Conservation (phyloP, 1,140 invertebrate genomes). For the Amphibalanus amphitrite region DNA sequence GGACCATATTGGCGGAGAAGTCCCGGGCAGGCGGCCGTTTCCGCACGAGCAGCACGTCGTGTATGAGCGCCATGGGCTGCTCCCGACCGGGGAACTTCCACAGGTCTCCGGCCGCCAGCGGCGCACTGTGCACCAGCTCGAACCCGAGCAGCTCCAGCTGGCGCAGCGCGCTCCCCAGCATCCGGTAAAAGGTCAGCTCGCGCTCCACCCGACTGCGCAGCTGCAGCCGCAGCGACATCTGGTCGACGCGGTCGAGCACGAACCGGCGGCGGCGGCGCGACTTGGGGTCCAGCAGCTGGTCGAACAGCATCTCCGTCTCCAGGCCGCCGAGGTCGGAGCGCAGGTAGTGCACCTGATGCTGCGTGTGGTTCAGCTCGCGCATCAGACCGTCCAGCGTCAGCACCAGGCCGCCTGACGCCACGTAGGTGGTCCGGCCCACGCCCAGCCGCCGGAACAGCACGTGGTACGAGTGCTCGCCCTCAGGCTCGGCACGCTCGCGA, state of each 20-base stretch:
- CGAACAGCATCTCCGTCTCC: neutral
- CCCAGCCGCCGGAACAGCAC: neutral
- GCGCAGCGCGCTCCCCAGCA: neutral
- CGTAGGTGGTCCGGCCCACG: neutral
- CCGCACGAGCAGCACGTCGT: neutral
- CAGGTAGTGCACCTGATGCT: neutral
- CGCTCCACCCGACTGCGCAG: neutral
- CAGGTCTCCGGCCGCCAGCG: neutral
- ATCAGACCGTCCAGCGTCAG: neutral
- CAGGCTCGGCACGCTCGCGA: neutral
- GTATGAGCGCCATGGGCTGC: neutral
- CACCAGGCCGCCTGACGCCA: neutral
- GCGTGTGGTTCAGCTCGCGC: neutral
- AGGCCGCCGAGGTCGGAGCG: neutral
- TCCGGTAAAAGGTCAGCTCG: neutral
- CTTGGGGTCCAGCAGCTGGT: neutral
- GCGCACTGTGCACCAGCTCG: neutral
- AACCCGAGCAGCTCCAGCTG: neutral
- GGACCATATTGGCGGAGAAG: neutral
- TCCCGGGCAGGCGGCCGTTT: neutral
- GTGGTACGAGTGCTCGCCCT: neutral
- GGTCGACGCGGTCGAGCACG: neutral
- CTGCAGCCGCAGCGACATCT: neutral
- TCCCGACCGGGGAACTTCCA: neutral
- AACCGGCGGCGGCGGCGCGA: neutral